A percentile compares a stretch with the other conserved stretches of the same genome.
Conservation (phyloP, 1,140 invertebrate genomes). For the Drosophila equinoxialis region DNA sequence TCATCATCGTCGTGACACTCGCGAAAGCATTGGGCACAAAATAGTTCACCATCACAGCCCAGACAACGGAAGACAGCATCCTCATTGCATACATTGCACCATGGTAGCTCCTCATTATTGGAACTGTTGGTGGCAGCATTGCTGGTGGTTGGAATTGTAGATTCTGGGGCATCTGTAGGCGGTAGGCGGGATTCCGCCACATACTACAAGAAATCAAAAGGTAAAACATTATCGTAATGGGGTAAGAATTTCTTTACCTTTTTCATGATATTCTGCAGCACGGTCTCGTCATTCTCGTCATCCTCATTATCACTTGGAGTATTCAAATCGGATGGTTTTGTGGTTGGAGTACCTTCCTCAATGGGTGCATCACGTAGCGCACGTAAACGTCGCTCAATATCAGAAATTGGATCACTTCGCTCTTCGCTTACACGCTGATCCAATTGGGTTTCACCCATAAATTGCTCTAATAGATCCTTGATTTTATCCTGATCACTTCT, state of each 20-base stretch:
- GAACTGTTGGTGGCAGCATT: conserved; percentile 2
- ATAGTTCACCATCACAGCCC: conserved; percentile 89
- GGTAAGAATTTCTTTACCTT: conserved; percentile 41
- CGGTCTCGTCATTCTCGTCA: conserved; percentile 81
- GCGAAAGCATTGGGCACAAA: conserved; percentile 87
- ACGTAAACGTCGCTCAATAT: conserved; percentile 84
- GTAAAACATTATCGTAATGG: not conserved
- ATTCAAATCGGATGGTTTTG: conserved; percentile 54
- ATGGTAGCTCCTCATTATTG: conserved; percentile 87
- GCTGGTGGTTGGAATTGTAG: not conserved
- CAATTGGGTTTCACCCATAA: conserved; percentile 85
- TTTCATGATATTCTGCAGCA: conserved; percentile 80
- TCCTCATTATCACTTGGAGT: conserved; percentile 81
- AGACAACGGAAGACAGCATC: conserved; percentile 88
- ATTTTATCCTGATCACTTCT: conserved; percentile 86
- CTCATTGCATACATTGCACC: conserved; percentile 91
- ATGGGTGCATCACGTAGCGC: conserved; percentile 77
- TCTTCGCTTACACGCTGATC: conserved; percentile 83
- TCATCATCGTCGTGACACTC: conserved; percentile 84
- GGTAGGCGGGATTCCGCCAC: conserved; percentile 69
- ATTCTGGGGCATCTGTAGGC: conserved; percentile 53
- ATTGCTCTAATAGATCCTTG: conserved; percentile 86
- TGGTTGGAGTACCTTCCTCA: conserved; percentile 14
- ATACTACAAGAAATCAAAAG: conserved; percentile 38
- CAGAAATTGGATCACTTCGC: conserved; percentile 83